Evolutionary conservation across 2,797 vertebrate species (phyloP).

Genomic region (Craterocephalus amniculus): DNA sequence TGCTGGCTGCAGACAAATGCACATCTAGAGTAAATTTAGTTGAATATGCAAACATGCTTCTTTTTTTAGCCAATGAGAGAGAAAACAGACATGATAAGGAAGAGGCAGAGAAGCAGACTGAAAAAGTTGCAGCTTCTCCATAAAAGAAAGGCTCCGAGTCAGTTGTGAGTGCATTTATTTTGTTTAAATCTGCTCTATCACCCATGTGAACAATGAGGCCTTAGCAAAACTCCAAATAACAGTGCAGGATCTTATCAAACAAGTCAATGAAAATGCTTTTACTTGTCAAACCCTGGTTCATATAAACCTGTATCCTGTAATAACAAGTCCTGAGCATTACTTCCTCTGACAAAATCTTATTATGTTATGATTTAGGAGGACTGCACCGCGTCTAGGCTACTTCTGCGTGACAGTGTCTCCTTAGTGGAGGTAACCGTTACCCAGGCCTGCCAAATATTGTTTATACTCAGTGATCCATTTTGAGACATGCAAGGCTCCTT

Average conservation of each 20-base stretch:
- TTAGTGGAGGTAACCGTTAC: slow-evolving; percentile 78
- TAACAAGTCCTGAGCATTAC: slow-evolving; percentile 46
- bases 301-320: slow-evolving; percentile 49
- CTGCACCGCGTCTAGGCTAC: slow-evolving; percentile 68
- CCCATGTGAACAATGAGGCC: slow-evolving; percentile 15
- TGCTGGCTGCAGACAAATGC: slow-evolving; percentile 13
- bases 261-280: slow-evolving; percentile 32
- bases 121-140: slow-evolving; percentile 38
- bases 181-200: slow-evolving; percentile 15
- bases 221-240: slow-evolving; percentile 11
- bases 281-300: slow-evolving; percentile 38
- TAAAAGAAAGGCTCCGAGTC: slow-evolving; percentile 35
- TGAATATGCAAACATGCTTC: slow-evolving; percentile 15
- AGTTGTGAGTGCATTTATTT: slow-evolving; percentile 21
- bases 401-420: slow-evolving; percentile 81
- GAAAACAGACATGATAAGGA: slow-evolving; percentile 14
- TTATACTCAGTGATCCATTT: slow-evolving; percentile 82
- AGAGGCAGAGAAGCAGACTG: not conserved
- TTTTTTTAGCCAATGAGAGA: slow-evolving; percentile 35
- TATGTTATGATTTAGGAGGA: slow-evolving; percentile 57
- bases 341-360: slow-evolving; percentile 64
- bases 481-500: slow-evolving; percentile 79
- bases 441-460: slow-evolving; percentile 81
- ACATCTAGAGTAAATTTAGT: slow-evolving; percentile 42
- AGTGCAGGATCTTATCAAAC: slow-evolving; percentile 37